Evolutionary conservation across 2,797 vertebrate genomes (phyloP), one percentile per base, ranked within the genome.

Genomic region (Karalla daura): DNA sequence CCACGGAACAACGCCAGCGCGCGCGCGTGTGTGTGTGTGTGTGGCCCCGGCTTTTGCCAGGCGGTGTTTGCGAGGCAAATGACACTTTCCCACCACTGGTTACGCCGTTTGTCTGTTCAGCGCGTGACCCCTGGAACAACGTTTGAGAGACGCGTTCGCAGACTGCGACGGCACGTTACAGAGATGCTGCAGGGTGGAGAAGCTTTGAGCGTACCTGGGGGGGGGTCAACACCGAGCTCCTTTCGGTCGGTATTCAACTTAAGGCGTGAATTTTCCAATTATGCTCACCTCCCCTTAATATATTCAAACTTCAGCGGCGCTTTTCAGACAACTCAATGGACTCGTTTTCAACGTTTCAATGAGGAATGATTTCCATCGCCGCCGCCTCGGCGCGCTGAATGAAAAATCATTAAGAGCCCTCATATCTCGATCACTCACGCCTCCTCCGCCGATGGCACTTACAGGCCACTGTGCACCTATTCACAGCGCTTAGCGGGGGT

Each of bases 321-420:
- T 67, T 78, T 80, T 73, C 10, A 80, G 63, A 82, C 44, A 58
- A 47, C 59, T 47, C 49, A 37, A 74, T 69, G 33, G 62, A 66
- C 62, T 81, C 35, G 54, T 84, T 85, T 75, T 20, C 62, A 79
- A 68, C 43, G 79, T 76, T 84, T 72, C 0, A 81, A 74, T 70
- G 73, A 66, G 70, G 53, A 63, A 74, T 64, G 45, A 75, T 74
- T 78, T 80, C 62, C 28, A 68, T 66, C 17, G 9, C 13, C 23
- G n/a, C n/a, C n/a, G n/a, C n/a, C n/a, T n/a, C n/a, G n/a, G 63
- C 41, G 56, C 67, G 70, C 46, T 28, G 25, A 46, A 54, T 65
- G 45, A 78, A 78, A 83, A 82, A 79, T 80, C 54, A 82, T 83
- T 65, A 83, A 72, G 58, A 66, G 64, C 56, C 58, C 30, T 81